phyloP scores from a whole-genome alignment of 1,140 invertebrate species.

The Arctopsyche grandis region DNA sequence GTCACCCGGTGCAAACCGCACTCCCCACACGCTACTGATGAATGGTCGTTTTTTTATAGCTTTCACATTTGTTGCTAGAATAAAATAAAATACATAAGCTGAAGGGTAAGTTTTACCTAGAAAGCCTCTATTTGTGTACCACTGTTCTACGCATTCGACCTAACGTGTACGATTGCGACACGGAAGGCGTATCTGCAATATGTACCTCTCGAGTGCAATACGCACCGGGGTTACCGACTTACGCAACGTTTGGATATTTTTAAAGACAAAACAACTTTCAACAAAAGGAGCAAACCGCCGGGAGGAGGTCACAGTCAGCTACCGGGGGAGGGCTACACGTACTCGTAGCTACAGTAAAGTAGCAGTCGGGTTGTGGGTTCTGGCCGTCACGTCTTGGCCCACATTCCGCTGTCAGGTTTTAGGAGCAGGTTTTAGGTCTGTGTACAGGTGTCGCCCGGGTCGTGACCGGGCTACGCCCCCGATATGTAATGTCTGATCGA shows the following conservation, averaged over 20 bases:
- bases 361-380: slow-evolving; percentile 22
- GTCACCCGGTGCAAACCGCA: no score
- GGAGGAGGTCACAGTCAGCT: neutral
- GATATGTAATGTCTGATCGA: slow-evolving; percentile 35
- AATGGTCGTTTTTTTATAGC: no score
- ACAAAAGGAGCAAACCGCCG: neutral
- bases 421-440: slow-evolving; percentile 18
- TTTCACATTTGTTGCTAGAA: no score
- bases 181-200: neutral
- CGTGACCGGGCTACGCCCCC: slow-evolving; percentile 51
- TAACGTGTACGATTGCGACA: slow-evolving; percentile 27
- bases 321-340: neutral
- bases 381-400: slow-evolving; percentile 32
- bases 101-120: no score
- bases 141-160: neutral
- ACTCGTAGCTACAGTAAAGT: neutral
- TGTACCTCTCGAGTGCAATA: neutral
- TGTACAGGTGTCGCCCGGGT: slow-evolving; percentile 47
- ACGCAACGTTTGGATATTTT: neutral
- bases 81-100: no score
- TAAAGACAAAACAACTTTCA: slow-evolving; percentile 41
- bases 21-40: no score
- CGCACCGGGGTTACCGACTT: neutral
- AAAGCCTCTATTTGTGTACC: neutral
- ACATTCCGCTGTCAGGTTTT: slow-evolving; percentile 39